Evolutionary conservation across 2,888 invertebrate genomes (phyloP).

Genomic region (Protonemura montana): DNA sequence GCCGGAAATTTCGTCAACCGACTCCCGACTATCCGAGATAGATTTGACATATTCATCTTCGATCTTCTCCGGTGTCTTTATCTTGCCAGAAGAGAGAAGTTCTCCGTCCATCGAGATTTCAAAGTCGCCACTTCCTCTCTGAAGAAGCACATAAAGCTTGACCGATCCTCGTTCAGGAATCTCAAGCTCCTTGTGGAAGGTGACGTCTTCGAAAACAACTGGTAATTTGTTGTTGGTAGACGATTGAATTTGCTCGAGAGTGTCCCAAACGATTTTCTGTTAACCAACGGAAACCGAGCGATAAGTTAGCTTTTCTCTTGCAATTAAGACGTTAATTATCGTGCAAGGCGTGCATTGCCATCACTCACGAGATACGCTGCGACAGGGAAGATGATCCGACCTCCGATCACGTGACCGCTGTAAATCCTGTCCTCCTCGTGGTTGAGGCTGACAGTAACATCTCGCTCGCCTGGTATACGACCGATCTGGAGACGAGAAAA

Average conservation of each 20-base stretch:
- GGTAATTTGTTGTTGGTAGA: constrained; percentile 60
- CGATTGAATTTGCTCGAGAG: constrained; percentile 60
- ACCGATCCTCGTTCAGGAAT: constrained; percentile 54
- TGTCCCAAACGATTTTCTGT: constrained; percentile 62
- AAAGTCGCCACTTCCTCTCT: constrained; percentile 58
- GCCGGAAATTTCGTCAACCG: constrained; percentile 15
- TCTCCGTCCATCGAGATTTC: constrained; percentile 60
- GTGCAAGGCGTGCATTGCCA: too few relatives aligned
- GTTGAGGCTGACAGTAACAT: constrained; percentile 51
- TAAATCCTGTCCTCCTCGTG: constrained; percentile 53
- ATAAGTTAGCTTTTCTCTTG: too few relatives aligned
- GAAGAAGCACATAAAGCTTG: constrained; percentile 56
- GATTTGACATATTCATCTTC: constrained; percentile 30
- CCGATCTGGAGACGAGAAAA: constrained; percentile 41
- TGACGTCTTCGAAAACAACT: constrained; percentile 64
- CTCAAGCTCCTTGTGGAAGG: constrained; percentile 55
- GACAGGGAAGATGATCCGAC: constrained; percentile 64
- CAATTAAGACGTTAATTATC: too few relatives aligned
- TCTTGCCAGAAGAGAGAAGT: constrained; percentile 38
- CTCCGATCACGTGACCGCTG: constrained; percentile 62
- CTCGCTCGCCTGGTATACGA: constrained; percentile 48
- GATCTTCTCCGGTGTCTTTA: constrained; percentile 36
- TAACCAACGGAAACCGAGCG: neutral
- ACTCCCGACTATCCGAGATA: neutral
- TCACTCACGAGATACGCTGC: constrained; percentile 60